Percentiles rank a stretch among this genome's conserved stretches.
phyloP scores from a whole-genome alignment of 2,113 vertebrate species.

The Thalassoma bifasciatum region DNA sequence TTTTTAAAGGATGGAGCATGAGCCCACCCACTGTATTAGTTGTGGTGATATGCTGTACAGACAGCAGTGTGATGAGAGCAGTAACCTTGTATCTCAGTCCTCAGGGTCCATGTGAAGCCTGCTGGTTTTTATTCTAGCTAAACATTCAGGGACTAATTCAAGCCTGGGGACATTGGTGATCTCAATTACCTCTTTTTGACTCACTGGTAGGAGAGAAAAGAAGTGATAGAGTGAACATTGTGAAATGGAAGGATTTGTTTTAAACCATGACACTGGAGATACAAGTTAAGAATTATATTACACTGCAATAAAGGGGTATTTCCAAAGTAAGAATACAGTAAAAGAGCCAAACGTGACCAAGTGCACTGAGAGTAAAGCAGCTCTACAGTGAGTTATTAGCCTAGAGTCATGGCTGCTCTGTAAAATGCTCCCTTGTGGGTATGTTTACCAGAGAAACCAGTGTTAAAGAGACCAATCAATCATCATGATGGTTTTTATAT shows the following conservation, averaged over 20 bases:
- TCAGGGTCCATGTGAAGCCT: not conserved
- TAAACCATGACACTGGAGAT: not conserved
- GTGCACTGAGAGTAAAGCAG: slow-evolving; percentile 28
- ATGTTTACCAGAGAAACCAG: slow-evolving; percentile 30
- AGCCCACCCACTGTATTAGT: slow-evolving; percentile 39
- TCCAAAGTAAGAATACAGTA: slow-evolving; percentile 38
- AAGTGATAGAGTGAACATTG: not conserved
- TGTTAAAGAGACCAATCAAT: slow-evolving; percentile 48
- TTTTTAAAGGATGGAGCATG: slow-evolving; percentile 38
- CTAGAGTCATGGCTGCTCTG: slow-evolving; percentile 25
- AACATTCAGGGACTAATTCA: slow-evolving; percentile 39
- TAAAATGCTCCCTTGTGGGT: slow-evolving; percentile 42
- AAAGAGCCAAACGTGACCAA: slow-evolving; percentile 21
- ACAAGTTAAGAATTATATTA: slow-evolving; percentile 14
- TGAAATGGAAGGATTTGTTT: too few relatives aligned
- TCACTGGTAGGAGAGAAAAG: slow-evolving; percentile 2
- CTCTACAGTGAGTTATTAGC: slow-evolving; percentile 33
- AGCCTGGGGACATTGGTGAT: slow-evolving; percentile 37
- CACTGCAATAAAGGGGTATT: slow-evolving; percentile 19
- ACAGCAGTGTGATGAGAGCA: slow-evolving; percentile 10
- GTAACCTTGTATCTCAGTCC: slow-evolving; percentile 40
- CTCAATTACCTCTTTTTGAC: slow-evolving; percentile 53
- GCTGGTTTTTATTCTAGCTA: slow-evolving; percentile 32
- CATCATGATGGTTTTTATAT: slow-evolving; percentile 43
- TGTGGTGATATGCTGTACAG: slow-evolving; percentile 37